These are phyloP conservation scores for Gallinago solitaria DNA, from an alignment of 2,797 vertebrate species.

Conservation along the genomic window DNA sequence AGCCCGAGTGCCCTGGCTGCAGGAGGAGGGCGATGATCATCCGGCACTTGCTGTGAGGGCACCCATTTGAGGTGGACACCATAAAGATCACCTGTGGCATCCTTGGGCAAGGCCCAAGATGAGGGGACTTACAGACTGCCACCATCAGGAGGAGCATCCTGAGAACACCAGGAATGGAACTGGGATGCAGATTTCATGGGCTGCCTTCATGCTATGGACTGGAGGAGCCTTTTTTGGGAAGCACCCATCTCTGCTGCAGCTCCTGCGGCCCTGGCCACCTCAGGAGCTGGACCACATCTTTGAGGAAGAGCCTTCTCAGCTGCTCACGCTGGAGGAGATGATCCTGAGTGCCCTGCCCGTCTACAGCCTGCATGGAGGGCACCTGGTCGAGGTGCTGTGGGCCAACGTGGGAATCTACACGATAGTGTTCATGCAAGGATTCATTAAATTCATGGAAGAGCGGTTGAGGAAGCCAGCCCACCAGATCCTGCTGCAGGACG, in stretches of 20 bases:
- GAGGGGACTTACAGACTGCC: no score
- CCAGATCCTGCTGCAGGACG: rapidly evolving
- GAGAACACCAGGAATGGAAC: no score
- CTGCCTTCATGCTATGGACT: background rate
- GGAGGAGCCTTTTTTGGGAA: background rate
- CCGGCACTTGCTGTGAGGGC: background rate
- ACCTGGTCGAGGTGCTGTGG: background rate
- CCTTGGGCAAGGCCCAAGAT: no score
- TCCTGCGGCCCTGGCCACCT: background rate
- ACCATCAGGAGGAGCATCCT: background rate
- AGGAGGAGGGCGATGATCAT: background rate
- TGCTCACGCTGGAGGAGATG: background rate
- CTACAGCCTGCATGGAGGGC: background rate
- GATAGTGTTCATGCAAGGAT: background rate
- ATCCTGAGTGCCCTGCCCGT: background rate
- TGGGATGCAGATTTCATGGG: background rate
- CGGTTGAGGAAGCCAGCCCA: background rate
- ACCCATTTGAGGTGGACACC: background rate
- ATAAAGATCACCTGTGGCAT: background rate
- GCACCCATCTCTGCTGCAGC: background rate
- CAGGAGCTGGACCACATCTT: background rate
- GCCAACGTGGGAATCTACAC: background rate
- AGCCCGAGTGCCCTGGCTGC: background rate
- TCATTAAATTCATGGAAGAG: background rate
- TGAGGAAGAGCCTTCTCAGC: background rate